A percentile compares a stretch with the other conserved stretches of the same genome.
Evolutionary conservation across 2,113 vertebrate species (phyloP).

Genomic region (Boleophthalmus pectinirostris): DNA sequence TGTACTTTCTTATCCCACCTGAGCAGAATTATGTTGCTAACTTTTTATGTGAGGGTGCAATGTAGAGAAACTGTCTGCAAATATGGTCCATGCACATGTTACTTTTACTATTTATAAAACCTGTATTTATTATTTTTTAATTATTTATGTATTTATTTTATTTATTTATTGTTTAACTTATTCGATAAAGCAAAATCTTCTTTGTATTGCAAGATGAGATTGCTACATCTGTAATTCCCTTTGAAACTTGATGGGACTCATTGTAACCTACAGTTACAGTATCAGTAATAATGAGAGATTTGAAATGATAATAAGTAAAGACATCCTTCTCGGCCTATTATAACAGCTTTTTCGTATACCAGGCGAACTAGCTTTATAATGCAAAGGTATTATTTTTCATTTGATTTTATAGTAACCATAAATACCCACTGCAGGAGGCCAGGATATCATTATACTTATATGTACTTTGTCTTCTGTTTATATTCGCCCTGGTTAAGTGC

Average conservation of each 20-base stretch:
- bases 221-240: conserved; percentile 34
- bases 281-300: conserved; percentile 13
- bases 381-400: conserved; percentile 10
- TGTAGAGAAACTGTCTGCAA: conserved; percentile 67
- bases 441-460: conserved; percentile 9
- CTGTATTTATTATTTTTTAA: conserved; percentile 66
- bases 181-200: conserved; percentile 40
- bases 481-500: conserved; percentile 31
- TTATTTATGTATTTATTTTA: conserved; percentile 69
- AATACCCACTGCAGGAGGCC: neutral
- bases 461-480: conserved; percentile 19
- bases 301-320: conserved; percentile 23
- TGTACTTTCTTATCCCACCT: conserved; percentile 49
- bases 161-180: conserved; percentile 64
- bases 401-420: neutral
- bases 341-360: conserved; percentile 17
- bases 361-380: conserved; percentile 1
- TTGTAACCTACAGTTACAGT: conserved; percentile 4
- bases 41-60: conserved; percentile 20
- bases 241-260: conserved; percentile 7
- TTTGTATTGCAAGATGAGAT: conserved; percentile 34
- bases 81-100: conserved; percentile 62
- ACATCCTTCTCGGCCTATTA: neutral
- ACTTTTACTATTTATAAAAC: conserved; percentile 62
- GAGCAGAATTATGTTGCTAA: conserved; percentile 45